Conservation (phyloP, 2,113 vertebrate species). For the Ancistrus triradiatus region DNA sequence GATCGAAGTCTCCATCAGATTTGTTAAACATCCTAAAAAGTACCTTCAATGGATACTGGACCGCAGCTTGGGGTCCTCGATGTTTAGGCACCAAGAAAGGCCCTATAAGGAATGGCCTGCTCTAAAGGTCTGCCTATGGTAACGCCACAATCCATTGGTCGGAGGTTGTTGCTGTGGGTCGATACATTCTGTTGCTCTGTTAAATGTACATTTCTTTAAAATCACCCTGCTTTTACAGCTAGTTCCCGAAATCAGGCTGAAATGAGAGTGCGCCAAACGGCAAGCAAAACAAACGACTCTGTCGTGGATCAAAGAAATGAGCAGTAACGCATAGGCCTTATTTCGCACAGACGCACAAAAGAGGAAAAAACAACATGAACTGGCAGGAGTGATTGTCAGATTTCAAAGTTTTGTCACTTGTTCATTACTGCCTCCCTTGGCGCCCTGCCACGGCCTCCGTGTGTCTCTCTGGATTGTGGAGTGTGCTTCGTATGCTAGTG, state of each 20-base stretch:
- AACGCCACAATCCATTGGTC: constrained; percentile 47
- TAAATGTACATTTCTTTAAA: constrained; percentile 67
- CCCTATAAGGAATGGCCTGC: constrained; percentile 62
- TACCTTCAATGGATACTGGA: constrained; percentile 51
- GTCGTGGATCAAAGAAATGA: constrained; percentile 7
- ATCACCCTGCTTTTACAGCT: constrained; percentile 74
- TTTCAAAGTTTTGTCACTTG: constrained; percentile 79
- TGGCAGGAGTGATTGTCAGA: constrained; percentile 94
- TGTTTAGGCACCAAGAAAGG: constrained; percentile 67
- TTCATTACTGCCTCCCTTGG: constrained; percentile 70
- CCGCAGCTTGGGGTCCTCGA: constrained; percentile 62
- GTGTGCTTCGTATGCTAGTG: constrained; percentile 52
- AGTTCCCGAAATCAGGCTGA: constrained; percentile 32
- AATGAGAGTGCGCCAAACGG: no score
- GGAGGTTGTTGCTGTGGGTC: constrained; percentile 54
- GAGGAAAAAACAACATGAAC: constrained; percentile 45
- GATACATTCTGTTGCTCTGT: constrained; percentile 67
- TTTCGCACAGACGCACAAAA: constrained; percentile 61
- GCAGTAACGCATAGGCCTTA: constrained; percentile 47
- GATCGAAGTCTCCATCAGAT: constrained; percentile 46
- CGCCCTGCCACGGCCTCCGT: constrained; percentile 60
- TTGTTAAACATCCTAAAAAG: constrained; percentile 59
- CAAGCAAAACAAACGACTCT: constrained; percentile 39
- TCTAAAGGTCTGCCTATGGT: constrained; percentile 48
- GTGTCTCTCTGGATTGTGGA: constrained; percentile 52